Base-by-base conservation (phyloP, 2,113 vertebrate genomes). In the Fukomys damarensis region DNA sequence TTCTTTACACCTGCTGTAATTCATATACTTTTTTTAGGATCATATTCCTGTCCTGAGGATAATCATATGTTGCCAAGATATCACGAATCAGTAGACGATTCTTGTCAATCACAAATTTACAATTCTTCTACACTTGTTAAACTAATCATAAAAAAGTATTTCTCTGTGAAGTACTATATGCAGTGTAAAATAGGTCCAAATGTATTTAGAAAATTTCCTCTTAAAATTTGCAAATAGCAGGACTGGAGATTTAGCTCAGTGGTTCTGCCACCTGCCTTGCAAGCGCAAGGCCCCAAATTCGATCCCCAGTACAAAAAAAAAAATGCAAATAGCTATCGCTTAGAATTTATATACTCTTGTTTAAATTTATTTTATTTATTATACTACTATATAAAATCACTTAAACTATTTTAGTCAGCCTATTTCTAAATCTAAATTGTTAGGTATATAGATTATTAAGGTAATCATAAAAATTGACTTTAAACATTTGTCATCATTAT, bases 21-120 rank as follows among this genome's bases (percentile, higher is more conserved):
- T 89, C 81, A 70, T 94, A 90, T 94, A 74, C 46, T 89, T 92
- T 52, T 54, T 84, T 56, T 89, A 94, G 52, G n/a, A 88, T 96
- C 46, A 92, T 79, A 95, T 92, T 92, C 32, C 66, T 86, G 38
- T 84, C 74, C 43, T 43, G 49, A 46, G 26, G 52, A 63, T 96
- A 93, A 74, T 85, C 61, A 91, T 85, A 9, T 94, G 28, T 61
- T 88, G 74, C 77, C 86, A 96, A 22, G 43, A 68, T 93, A 74
- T 87, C 35, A 28, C 38, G 58, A 95, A 85, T n/a, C n/a, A n/a
- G n/a, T n/a, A n/a, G n/a, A n/a, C 26, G 28, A 85, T 88, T 88
- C n/a, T 63, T 93, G 68, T 68, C 20, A 66, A 90, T n/a, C 30
- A n/a, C 14, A 49, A 58, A 83, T 49, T 19, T 1, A 35, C 11